Percentiles rank a stretch among this genome's conserved stretches.
phyloP scores from a whole-genome alignment of 1,140 invertebrate genomes.

The Ceratosolen fusciceps region DNA sequence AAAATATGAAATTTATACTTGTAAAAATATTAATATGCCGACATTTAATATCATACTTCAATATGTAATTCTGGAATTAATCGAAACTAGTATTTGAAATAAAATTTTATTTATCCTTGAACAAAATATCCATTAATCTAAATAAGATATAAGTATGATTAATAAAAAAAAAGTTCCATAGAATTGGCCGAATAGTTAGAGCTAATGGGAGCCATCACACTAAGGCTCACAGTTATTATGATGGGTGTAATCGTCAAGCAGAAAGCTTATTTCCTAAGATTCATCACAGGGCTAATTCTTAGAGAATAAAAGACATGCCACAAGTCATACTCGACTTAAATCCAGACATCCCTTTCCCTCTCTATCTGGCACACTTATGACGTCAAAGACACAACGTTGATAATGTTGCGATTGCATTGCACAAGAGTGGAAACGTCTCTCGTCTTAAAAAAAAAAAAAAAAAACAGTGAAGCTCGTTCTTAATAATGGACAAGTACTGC shows the following conservation, averaged over 20 bases:
- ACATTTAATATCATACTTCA: no score
- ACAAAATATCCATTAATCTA: neutral
- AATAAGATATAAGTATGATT: neutral
- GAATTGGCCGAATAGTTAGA: neutral
- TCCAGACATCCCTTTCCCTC: constrained; percentile 14
- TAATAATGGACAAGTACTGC: constrained; percentile 29
- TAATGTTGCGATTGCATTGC: neutral
- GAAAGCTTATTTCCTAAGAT: constrained; percentile 33
- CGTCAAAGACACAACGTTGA: neutral
- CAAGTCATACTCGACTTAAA: neutral
- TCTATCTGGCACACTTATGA: constrained; percentile 26
- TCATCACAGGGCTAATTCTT: neutral
- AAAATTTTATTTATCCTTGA: neutral
- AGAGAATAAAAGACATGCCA: constrained; percentile 1
- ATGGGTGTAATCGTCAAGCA: neutral
- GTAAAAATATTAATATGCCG: no score
- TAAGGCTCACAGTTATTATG: neutral
- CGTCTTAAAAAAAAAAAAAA: constrained; percentile 5
- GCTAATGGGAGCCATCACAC: constrained; percentile 18
- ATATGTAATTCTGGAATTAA: no score
- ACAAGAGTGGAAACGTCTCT: constrained; percentile 18
- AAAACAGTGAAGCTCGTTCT: neutral
- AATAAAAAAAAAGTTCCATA: neutral
- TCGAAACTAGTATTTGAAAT: no score
- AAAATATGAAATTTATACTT: no score